These are phyloP conservation scores for Rhinoderma darwinii DNA, from an alignment of 2,113 vertebrate species.

Conservation along the genomic window DNA sequence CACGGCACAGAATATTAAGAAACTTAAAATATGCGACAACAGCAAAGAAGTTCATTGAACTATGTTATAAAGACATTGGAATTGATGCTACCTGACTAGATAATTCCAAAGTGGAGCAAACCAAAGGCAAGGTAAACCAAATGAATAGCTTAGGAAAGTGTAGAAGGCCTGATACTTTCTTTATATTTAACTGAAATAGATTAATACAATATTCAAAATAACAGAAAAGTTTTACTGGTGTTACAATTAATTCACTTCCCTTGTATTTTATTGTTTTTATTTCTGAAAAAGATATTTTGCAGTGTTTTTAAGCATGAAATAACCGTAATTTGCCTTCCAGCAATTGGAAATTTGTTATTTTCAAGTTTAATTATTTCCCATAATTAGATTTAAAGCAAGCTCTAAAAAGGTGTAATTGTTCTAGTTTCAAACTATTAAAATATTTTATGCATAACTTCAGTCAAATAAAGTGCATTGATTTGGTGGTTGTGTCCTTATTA, in stretches of 20 bases:
- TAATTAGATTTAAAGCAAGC: conserved; percentile 13
- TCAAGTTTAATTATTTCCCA: conserved; percentile 42
- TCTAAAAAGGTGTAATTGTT: conserved; percentile 27
- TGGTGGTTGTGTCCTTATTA: neutral
- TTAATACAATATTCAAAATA: neutral
- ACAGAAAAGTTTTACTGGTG: neutral
- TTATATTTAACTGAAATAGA: neutral
- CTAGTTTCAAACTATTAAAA: conserved; percentile 8
- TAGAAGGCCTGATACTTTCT: neutral
- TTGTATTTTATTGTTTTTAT: conserved; percentile 15
- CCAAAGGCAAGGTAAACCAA: neutral
- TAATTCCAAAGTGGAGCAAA: neutral
- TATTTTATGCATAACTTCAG: neutral
- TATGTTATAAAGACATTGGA: too few species aligned
- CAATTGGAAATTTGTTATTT: conserved; percentile 35
- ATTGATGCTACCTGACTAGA: too few species aligned
- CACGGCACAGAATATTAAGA: neutral
- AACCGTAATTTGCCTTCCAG: conserved; percentile 31
- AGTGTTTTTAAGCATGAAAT: conserved; percentile 33
- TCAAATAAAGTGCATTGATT: neutral
- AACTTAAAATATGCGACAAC: neutral
- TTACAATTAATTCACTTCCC: neutral
- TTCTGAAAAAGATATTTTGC: conserved; percentile 30
- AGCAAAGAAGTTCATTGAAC: too few species aligned
- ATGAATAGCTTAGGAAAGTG: neutral